Evolutionary conservation across 2,888 invertebrate species (phyloP), one percentile per base, ranked within the genome.

Genomic region (Eledone cirrhosa): DNA sequence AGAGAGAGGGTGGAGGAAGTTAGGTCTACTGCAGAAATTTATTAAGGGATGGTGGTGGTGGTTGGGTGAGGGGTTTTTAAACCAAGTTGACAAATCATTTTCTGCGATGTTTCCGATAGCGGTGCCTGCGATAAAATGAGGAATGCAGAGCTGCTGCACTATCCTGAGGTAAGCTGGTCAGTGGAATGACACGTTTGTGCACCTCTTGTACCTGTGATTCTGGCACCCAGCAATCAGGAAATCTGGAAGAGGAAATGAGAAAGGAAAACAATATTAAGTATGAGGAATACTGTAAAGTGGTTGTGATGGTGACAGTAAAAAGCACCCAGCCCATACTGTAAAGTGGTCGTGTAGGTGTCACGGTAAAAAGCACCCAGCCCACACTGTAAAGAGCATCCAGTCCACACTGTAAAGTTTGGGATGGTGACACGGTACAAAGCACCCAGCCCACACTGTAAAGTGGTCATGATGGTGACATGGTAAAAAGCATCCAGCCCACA

Each of bases 161-260:
- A 80, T 88, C 85, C 33, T 83, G 86, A 84, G 90, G 90, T 86
- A 90, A 87, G 80, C 85, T 84, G 78, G 87, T 85, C 77, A 90
- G 77, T 78, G 90, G 90, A 85, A 90, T 87, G 85, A 86, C 86
- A 82, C 87, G 85, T 78, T 87, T 88, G 78, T 91, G 90, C 81
- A 90, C 90, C 48, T 86, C 87, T 83, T 88, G 87, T 78, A 91
- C 91, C 84, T 92, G 92, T 47, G 90, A 89, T 86, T 95, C 95
- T 0, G 94, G 92, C 83, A 96, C 93, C 97, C 97, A 97, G 89
- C 95, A 95, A 91, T 97, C 96, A 29, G 95, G 94, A 90, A 96
- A 91, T 88, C 96, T 96, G 92, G 19, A 92, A 92, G 82, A 79
- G 80, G 81, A 33, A 78, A 67, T 76, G 84, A 82, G 81, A 63